A percentile compares a stretch with the other conserved stretches of the same genome.
These are phyloP conservation scores for Archivesica marissinica DNA, from an alignment of 1,140 invertebrate species.

Conservation along the genomic window DNA sequence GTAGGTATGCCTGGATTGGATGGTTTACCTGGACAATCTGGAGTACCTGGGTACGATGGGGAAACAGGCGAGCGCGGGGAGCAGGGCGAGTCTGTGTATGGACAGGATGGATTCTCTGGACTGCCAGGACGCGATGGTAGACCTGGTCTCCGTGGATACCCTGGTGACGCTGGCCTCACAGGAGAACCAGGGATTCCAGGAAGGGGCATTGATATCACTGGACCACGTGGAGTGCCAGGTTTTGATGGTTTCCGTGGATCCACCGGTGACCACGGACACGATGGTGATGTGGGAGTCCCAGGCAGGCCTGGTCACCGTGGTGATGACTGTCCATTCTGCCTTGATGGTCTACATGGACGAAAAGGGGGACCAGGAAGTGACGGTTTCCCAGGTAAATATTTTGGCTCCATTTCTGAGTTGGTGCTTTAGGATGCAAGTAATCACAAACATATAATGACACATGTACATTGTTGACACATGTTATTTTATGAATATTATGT, in stretches of 20 bases:
- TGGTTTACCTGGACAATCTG: conserved; percentile 58
- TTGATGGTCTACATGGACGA: conserved; percentile 52
- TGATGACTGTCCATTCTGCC: conserved; percentile 59
- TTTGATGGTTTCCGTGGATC: conserved; percentile 44
- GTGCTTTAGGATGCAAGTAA: too few relatives aligned
- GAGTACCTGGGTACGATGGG: conserved; percentile 48
- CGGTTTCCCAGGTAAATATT: conserved; percentile 24
- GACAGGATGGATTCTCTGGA: conserved; percentile 44
- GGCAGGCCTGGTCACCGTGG: conserved; percentile 39
- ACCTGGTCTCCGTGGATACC: conserved; percentile 59
- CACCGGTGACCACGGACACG: conserved; percentile 19
- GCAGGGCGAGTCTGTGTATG: conserved; percentile 32
- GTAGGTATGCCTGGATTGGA: conserved; percentile 57
- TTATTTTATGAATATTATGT: too few relatives aligned
- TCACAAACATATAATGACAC: too few relatives aligned
- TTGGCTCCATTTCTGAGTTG: too few relatives aligned
- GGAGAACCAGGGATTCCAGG: conserved; percentile 55
- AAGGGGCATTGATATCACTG: conserved; percentile 47
- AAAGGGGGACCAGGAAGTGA: conserved; percentile 53
- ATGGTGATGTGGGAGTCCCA: conserved; percentile 32
- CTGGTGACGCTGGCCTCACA: conserved; percentile 58
- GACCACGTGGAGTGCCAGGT: conserved; percentile 55
- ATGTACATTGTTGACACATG: too few relatives aligned
- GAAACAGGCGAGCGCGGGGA: conserved; percentile 43
- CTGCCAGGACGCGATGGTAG: conserved; percentile 58